Evolutionary conservation across 2,888 invertebrate genomes (phyloP), one percentile per base, ranked within the genome.

Genomic region (Syrista parreyssii): DNA sequence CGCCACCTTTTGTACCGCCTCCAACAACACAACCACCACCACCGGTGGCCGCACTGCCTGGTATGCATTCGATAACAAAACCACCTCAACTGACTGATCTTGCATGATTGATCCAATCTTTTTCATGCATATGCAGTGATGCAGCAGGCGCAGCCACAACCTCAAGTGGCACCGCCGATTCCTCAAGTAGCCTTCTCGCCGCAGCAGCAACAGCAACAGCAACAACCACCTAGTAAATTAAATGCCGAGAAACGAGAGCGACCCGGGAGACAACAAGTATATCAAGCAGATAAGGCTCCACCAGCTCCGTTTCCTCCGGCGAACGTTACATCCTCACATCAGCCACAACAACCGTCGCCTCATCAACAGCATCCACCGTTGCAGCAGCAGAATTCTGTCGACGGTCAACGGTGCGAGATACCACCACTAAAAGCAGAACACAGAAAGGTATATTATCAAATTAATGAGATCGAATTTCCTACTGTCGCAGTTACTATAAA

Each of bases 301-400:
- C 91, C 92, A 31, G 90, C 91, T 33, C 90, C 91, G 36, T 91
- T 91, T 77, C 88, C 91, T n/a, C 89, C 89, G 80, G 81, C 89
- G 32, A 90, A 88, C 78, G 84, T 88, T 71, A 82, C 87, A 23
- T 79, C 88, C 31, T 85, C 88, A n/a, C 89, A 89, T 78, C 86
- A 89, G 73, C 87, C 87, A 31, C 84, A 82, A 73, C 84, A 81
- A 6, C 86, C 79, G 40, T 73, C 80, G 23, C 81, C 81, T 33
- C 79, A 80, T 36, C 79, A 79, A 33, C 86, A 31, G 35, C 89
- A 89, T 68, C 78, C 86, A 23, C 85, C 89, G 11, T 80, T 88
- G 55, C 88, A 89, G 30, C 89, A 89, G 30, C 88, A 88, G 75
- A 90, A 87, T 81, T 88, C 89, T 11, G 82, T 88, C 4, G 90